Base-by-base conservation (phyloP, 2,888 invertebrate genomes). In the Sinohyriopsis cumingii region DNA sequence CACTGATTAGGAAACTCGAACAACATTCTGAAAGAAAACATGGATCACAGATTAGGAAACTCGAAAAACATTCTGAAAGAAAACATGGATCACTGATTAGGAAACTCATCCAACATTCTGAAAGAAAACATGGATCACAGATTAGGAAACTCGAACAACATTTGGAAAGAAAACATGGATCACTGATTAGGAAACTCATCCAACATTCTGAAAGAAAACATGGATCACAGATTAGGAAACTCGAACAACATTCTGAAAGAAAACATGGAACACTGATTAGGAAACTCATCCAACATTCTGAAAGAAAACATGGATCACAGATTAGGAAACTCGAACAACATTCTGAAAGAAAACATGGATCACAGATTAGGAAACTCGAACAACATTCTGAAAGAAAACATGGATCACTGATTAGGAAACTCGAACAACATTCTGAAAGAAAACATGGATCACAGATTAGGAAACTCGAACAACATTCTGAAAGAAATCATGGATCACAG, bases 261-360 rank as follows among this genome's bases (percentile, higher is more conserved):
- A 69, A 15, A 69, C 18, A 24, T 45, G 33, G 33, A 45, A 1
- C 33, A 45, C 0, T 24, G 56, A 45, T n/a, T 59, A n/a, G n/a
- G 96, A 91, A 99, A 94, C 86, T 99, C 99, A 91, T 99, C 98
- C 84, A 99, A 91, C 97, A 99, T 98, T 82, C 98, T 98, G 90
- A 54, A 91, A 91, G 75, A 82, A 68, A 19, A 69, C 18, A 24
- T 33, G 33, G 33, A 33, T 9, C 33, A 33, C 0, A 19, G 56
- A 45, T 33, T 57, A n/a, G 33, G 9, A 62, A 28, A 62, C 61
- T 99, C 99, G 91, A 99, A 98, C 84, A 99, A 91, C 97, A 99
- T 98, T 82, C 98, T 98, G 90, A 54, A 91, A 91, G 75, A 82
- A 68, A 15, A 69, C 18, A 24, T 33, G 33, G 33, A 33, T 9